These are phyloP conservation scores for Lasiommata megera DNA, from an alignment of 2,888 invertebrate species.

Conservation along the genomic window DNA sequence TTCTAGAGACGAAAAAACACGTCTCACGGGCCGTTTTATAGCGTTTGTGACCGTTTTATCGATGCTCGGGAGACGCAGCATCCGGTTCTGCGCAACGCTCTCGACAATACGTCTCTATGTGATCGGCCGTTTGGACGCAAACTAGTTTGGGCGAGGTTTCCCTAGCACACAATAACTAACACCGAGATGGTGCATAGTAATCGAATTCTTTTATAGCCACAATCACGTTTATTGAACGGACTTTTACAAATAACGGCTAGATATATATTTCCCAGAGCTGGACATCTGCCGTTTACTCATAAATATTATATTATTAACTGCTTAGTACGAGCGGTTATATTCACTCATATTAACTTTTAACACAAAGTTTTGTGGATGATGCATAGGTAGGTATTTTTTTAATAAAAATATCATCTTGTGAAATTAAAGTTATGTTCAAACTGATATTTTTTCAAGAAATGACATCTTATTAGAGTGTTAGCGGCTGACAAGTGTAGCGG, in stretches of 20 bases:
- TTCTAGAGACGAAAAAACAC: constrained; percentile 65
- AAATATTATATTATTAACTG: constrained; percentile 2
- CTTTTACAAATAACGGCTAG: constrained; percentile 53
- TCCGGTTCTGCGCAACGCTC: constrained; percentile 76
- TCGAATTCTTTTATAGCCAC: constrained; percentile 70
- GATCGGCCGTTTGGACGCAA: constrained; percentile 64
- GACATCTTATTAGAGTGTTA: too few species aligned
- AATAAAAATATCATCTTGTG: too few species aligned
- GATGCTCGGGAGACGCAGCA: constrained; percentile 69
- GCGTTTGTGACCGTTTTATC: constrained; percentile 69
- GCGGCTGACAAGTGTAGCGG: too few species aligned
- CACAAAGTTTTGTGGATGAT: too few species aligned
- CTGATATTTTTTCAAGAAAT: too few species aligned
- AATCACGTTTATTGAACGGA: constrained; percentile 61
- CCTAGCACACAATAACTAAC: constrained; percentile 52
- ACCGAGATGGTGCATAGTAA: constrained; percentile 63
- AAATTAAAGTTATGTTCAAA: too few species aligned
- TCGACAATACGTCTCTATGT: constrained; percentile 67
- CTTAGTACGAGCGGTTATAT: neutral
- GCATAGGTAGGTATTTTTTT: too few species aligned
- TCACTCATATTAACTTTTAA: neutral
- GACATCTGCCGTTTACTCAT: constrained; percentile 24
- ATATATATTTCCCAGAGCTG: constrained; percentile 30
- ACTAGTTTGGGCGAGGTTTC: constrained; percentile 72
- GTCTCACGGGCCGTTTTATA: constrained; percentile 66